Percentiles rank a stretch among this genome's conserved stretches.
These are phyloP conservation scores for Bubo scandiacus DNA, from an alignment of 2,113 vertebrate species.

Conservation along the genomic window DNA sequence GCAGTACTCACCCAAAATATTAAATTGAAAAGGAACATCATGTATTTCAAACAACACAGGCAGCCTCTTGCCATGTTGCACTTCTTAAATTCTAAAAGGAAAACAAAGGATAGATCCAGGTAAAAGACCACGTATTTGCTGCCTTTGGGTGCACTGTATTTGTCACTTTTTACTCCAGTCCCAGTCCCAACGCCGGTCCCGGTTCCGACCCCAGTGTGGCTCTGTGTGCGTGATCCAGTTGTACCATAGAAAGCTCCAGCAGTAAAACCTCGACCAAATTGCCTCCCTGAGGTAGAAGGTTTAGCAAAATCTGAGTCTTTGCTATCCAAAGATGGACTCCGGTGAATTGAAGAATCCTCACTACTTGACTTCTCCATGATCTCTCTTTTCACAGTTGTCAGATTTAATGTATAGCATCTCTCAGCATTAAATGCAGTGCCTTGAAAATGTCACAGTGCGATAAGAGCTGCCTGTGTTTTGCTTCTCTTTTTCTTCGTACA, in stretches of 20 bases:
- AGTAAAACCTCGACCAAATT: slow-evolving; percentile 92
- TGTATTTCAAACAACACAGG: slow-evolving; percentile 98
- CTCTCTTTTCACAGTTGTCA: slow-evolving; percentile 76
- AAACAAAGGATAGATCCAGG: slow-evolving; percentile 99
- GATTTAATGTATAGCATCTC: slow-evolving; percentile 80
- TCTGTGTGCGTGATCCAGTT: slow-evolving; percentile 82
- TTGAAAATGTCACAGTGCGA: slow-evolving; percentile 23
- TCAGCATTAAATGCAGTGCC: slow-evolving; percentile 65
- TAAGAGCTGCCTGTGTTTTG: slow-evolving; percentile 14
- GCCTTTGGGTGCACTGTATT: slow-evolving; percentile 88
- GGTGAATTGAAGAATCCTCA: slow-evolving; percentile 97
- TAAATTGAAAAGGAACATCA: slow-evolving; percentile 99
- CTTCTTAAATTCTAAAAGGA: slow-evolving; percentile 99
- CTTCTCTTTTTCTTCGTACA: slow-evolving; percentile 21
- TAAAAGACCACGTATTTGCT: slow-evolving; percentile 99
- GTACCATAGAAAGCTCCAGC: slow-evolving; percentile 97
- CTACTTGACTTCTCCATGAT: slow-evolving; percentile 99
- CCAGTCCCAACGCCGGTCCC: slow-evolving; percentile 51
- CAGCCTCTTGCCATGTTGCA: slow-evolving; percentile 99
- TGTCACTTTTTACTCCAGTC: slow-evolving; percentile 78
- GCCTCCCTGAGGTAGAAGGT: slow-evolving; percentile 90
- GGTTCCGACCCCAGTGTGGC: slow-evolving; percentile 51
- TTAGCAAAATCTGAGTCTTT: slow-evolving; percentile 91
- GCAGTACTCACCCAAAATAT: slow-evolving; percentile 97
- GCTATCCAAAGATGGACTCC: slow-evolving; percentile 97